These are phyloP conservation scores for Equus quagga DNA, from an alignment of 2,113 vertebrate genomes.

Conservation along the genomic window DNA sequence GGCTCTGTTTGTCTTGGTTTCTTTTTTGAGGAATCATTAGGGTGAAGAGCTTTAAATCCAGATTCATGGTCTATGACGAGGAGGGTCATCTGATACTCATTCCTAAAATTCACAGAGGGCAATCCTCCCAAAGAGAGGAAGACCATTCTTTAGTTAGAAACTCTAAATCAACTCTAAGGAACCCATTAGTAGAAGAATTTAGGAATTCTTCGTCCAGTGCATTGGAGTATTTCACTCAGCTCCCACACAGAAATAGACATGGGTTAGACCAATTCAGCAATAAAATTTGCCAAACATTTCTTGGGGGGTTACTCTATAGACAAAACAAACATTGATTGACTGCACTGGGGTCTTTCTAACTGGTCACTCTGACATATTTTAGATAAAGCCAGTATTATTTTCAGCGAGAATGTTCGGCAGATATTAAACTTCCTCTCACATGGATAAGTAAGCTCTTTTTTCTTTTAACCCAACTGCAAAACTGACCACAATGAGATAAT, in stretches of 20 bases:
- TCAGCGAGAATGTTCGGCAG: conserved; percentile 45
- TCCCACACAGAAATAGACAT: conserved; percentile 59
- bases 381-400: conserved; percentile 74
- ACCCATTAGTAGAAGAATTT: conserved; percentile 56
- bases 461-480: conserved; percentile 30
- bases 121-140: conserved; percentile 20
- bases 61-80: conserved; percentile 55
- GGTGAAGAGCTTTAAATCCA: conserved; percentile 21
- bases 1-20: background rate
- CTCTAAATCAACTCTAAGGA: conserved; percentile 73
- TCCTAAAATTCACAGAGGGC: conserved; percentile 48
- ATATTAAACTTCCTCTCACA: conserved; percentile 7
- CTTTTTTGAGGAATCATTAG: conserved; percentile 21
- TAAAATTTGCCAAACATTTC: conserved; percentile 53
- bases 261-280: conserved; percentile 65
- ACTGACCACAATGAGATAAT: background rate
- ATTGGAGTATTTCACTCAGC: background rate
- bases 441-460: conserved; percentile 17
- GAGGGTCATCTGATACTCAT: conserved; percentile 47
- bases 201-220: conserved; percentile 58
- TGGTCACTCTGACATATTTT: conserved; percentile 73
- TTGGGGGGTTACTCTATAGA: conserved; percentile 33
- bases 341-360: background rate
- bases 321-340: conserved; percentile 68
- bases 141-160: conserved; percentile 47